phyloP scores from a whole-genome alignment of 2,797 vertebrate species.

The Rhinogobio ventralis region DNA sequence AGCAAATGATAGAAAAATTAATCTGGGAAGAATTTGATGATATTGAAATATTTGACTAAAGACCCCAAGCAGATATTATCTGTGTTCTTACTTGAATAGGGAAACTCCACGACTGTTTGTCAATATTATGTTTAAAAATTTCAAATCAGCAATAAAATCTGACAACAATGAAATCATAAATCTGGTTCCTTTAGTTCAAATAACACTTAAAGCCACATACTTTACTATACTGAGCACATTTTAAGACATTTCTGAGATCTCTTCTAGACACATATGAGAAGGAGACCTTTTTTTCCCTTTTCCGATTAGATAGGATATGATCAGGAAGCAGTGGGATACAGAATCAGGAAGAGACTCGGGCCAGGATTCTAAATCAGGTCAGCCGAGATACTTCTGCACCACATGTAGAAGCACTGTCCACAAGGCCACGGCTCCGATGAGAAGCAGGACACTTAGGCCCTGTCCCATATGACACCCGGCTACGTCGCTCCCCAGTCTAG shows the following conservation, averaged over 20 bases:
- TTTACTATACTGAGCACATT: neutral
- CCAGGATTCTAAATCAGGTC: neutral
- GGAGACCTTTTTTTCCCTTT: neutral
- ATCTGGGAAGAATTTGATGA: neutral
- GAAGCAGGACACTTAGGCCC: no score
- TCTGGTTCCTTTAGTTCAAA: neutral
- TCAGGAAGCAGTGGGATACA: neutral
- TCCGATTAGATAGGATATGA: neutral
- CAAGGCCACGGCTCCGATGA: neutral
- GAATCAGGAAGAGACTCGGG: neutral
- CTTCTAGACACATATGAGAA: neutral
- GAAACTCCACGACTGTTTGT: neutral
- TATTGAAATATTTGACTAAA: neutral
- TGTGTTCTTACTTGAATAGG: neutral
- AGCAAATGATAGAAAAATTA: neutral
- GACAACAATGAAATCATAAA: neutral
- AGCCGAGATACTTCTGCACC: neutral
- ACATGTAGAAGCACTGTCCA: neutral
- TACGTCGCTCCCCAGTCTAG: neutral
- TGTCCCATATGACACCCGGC: neutral
- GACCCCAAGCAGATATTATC: neutral
- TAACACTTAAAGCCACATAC: neutral
- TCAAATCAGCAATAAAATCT: neutral
- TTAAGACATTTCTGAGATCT: neutral
- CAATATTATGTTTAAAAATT: neutral